Conservation (phyloP, 2,888 invertebrate species). For the Chirona hameri region DNA sequence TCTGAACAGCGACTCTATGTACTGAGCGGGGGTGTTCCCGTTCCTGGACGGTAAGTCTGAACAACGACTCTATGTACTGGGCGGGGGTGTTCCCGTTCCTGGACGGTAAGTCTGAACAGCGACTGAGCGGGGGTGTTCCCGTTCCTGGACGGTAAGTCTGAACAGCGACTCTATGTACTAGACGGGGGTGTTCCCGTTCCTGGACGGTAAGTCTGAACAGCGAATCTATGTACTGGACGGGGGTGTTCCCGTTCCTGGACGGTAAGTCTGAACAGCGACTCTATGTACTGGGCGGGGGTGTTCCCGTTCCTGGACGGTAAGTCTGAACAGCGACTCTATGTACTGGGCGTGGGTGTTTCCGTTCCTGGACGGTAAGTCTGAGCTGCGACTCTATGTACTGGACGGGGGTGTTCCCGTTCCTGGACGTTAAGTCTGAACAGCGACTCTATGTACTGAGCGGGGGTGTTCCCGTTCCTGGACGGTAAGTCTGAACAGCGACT, state of each 20-base stretch:
- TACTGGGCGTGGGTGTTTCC: neutral
- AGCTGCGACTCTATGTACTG: neutral
- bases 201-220: neutral
- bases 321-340: neutral
- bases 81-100: neutral
- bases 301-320: neutral
- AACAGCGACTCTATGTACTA: neutral
- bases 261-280: neutral
- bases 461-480: neutral
- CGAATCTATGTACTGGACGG: neutral
- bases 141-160: neutral
- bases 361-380: neutral
- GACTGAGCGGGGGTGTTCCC: neutral
- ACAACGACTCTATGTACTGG: neutral
- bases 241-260: neutral
- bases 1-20: neutral
- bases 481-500: neutral
- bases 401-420: neutral
- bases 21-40: neutral
- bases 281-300: neutral
- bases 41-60: neutral
- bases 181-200: neutral
- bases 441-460: neutral
- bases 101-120: neutral
- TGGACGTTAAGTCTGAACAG: neutral